These are phyloP conservation scores for Abscondita cerata DNA, from an alignment of 2,888 invertebrate species.

Conservation along the genomic window DNA sequence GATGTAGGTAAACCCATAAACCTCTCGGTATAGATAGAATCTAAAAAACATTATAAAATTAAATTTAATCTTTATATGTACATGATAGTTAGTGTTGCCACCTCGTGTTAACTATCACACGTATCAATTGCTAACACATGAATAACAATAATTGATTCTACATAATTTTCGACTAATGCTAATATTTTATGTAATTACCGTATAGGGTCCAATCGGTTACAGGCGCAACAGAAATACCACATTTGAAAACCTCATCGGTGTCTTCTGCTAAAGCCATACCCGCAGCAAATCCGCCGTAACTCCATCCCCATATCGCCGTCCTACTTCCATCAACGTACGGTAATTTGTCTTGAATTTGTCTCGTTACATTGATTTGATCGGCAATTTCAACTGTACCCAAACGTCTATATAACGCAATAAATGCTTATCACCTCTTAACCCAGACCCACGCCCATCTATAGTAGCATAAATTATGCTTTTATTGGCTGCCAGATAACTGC, in stretches of 20 bases:
- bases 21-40: slow-evolving; percentile 96
- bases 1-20: slow-evolving; percentile 88
- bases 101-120: too few relatives aligned
- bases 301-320: slow-evolving; percentile 98
- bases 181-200: slow-evolving; percentile 76
- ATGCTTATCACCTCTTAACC: slow-evolving; percentile 82
- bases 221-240: slow-evolving; percentile 95
- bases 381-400: slow-evolving; percentile 90
- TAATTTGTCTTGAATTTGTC: slow-evolving; percentile 69
- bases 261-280: slow-evolving; percentile 87
- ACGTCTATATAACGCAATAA: slow-evolving; percentile 82
- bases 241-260: slow-evolving; percentile 77
- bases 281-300: slow-evolving; percentile 95
- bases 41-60: slow-evolving; percentile 59
- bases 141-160: too few relatives aligned
- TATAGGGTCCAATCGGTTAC: slow-evolving; percentile 97
- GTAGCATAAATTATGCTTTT: slow-evolving; percentile 85
- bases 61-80: too few relatives aligned
- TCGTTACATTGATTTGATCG: slow-evolving; percentile 89
- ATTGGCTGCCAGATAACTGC: slow-evolving; percentile 83
- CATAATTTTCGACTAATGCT: too few relatives aligned
- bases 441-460: slow-evolving; percentile 92
- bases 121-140: too few relatives aligned
- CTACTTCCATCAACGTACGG: slow-evolving; percentile 79
- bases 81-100: too few relatives aligned